Evolutionary conservation across 1,140 invertebrate species (phyloP), one percentile per base, ranked within the genome.

Genomic region (Caenorhabditis tropicalis): DNA sequence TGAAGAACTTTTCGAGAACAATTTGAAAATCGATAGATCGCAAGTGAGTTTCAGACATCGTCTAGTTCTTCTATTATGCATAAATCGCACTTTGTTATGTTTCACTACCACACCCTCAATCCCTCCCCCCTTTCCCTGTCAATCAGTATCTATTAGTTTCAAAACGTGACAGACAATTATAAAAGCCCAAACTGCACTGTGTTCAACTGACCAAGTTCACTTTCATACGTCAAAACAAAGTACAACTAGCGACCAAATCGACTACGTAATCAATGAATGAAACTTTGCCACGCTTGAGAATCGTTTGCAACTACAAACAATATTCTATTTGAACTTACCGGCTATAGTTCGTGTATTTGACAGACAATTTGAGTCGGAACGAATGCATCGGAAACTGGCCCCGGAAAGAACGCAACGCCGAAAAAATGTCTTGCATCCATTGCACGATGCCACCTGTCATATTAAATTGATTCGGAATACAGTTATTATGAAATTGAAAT

Each of bases 401-500:
- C 82, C 36, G 7, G 56, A 48, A 53, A 82, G 82, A 29, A 82
- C 82, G n/a, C 56, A 65, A n/a, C 82, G 33, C 2, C 82, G 58
- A 60, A 82, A 82, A 46, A 82, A 82, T 4, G 82, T 82, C 24
- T 82, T 82, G 21, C 82, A 82, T 36, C 82, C 60, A 31, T 82
- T 82, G 29, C 82, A 82, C 10, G 82, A 82, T 9, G 82, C 56
- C 7, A 82, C 81, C 81, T 82, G 33, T 10, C 53, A 43, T 19
- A n/a, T n/a, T 21, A 5, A 53, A 33, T 21, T 82, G 24, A 12
- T 56, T 51, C 6, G 2, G 5, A 16, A 51, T 19, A 51, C n/a
- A 51, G n/a, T 1, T 51, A 19, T 5, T 5, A 12, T 4, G 48
- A 51, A 51, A 51, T 2, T 56, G 21, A 29, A 27, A 1, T 5